Evolutionary conservation across 1,140 invertebrate genomes (phyloP), one percentile per base, ranked within the genome.

Genomic region (Mamestra configurata): DNA sequence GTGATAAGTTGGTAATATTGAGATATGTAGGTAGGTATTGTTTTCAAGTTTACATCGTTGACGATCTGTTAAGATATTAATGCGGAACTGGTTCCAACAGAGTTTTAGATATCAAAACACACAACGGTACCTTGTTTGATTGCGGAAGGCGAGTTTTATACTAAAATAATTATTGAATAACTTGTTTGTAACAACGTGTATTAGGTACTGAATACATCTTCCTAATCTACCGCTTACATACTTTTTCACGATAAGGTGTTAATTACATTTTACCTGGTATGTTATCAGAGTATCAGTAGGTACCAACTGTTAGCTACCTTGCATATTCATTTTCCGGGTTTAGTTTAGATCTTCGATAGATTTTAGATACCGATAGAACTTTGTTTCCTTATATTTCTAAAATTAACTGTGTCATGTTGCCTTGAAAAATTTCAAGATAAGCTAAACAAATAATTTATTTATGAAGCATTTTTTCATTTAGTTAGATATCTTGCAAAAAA

Each of bases 141-240:
- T 37, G 35, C 59, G 59, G 59, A 64, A 64, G 59, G 59, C 59
- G 18, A n/a, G 35, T 64, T 64, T 64, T 64, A 64, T 37, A 15
- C 31, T 37, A 61, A 18, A 7, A 31, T 20, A 64, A 40, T 64
- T 40, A 40, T 49, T 49, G 15, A 49, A 49, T 11, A 64, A 22
- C 59, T 64, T 8, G n/a, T 64, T 64, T 31, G 20, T 31, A 59
- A 2, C 24, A 27, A 27, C 15, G 24, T 13, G 5, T 6, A 24
- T 27, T 35, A 64, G 15, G 35, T 37, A 40, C 35, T 20, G 35
- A 40, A 37, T 64, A 40, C 10, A 61, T 31, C 15, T 27, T 61
- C 15, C 8, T 61, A 35, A 61, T 61, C 31, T 37, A 40, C 18
- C 35, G 18, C 59, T 37, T 64, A 64, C 8, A 37, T 40, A 55